phyloP scores from a whole-genome alignment of 2,113 vertebrate species.

The Rhinopithecus roxellana region DNA sequence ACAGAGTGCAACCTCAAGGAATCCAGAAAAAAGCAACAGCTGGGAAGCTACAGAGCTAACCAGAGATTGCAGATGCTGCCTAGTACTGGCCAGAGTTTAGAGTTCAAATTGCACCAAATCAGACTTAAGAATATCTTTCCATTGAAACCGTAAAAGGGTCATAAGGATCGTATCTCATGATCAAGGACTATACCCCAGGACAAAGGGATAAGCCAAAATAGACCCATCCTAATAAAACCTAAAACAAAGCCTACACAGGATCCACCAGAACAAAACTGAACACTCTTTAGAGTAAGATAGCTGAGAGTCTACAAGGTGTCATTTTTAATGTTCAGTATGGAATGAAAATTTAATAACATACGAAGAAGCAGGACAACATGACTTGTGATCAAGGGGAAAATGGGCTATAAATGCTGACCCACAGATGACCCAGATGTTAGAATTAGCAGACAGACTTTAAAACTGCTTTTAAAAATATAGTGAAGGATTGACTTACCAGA shows the following conservation, averaged over 20 bases:
- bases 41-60: background rate
- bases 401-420: background rate
- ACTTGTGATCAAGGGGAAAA: background rate
- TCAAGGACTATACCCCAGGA: background rate
- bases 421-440: background rate
- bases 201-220: background rate
- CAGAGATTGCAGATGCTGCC: background rate
- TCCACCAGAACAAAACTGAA: background rate
- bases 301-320: background rate
- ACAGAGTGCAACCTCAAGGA: background rate
- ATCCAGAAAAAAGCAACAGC: background rate
- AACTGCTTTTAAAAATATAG: background rate
- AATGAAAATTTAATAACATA: background rate
- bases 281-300: background rate
- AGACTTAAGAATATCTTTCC: background rate
- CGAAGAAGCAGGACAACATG: background rate
- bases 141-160: background rate
- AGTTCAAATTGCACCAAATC: background rate
- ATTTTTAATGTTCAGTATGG: background rate
- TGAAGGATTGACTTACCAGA: background rate
- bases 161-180: background rate
- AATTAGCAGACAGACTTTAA: background rate
- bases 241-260: background rate
- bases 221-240: background rate
- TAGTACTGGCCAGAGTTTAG: background rate